Evolutionary conservation across 92 coral and sea anemone species (phyloP).

Genomic region (Umimayanthus chanpuru): DNA sequence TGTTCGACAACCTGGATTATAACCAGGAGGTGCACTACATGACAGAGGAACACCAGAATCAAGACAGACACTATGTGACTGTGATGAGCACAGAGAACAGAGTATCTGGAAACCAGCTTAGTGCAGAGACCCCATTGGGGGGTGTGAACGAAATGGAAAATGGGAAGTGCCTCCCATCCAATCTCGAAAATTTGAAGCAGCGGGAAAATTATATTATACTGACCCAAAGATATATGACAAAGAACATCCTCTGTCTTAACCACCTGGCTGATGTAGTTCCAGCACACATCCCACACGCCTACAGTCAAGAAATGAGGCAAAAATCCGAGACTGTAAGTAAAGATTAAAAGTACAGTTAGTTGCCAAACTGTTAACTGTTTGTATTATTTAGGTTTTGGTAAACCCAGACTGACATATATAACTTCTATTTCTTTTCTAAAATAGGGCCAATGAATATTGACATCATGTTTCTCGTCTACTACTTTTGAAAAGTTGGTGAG

Average conservation of each 20-base stretch:
- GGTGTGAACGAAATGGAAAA: conserved; percentile 56
- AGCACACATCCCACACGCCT: conserved; percentile 53
- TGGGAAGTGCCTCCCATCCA: conserved; percentile 52
- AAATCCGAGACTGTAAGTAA: conserved; percentile 53
- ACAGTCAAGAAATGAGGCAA: conserved; percentile 52
- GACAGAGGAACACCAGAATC: conserved; percentile 52
- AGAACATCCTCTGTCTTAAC: conserved; percentile 52
- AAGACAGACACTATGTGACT: conserved; percentile 43
- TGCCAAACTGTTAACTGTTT: too few relatives aligned
- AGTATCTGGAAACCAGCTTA: conserved; percentile 33
- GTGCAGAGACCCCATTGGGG: conserved; percentile 39
- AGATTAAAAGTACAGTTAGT: background rate
- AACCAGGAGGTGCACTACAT: conserved; percentile 49
- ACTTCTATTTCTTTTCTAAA: too few relatives aligned
- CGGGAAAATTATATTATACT: conserved; percentile 48
- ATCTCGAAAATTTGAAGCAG: conserved; percentile 54
- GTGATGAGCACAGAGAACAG: conserved; percentile 54
- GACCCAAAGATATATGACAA: conserved; percentile 49
- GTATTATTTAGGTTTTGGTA: too few relatives aligned
- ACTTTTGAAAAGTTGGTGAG: too few relatives aligned
- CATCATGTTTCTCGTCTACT: too few relatives aligned
- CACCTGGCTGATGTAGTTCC: conserved; percentile 45
- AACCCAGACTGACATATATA: too few relatives aligned
- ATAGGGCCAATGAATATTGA: too few relatives aligned
- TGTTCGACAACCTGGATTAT: conserved; percentile 45